phyloP scores from a whole-genome alignment of 2,888 invertebrate species.

The Brenthis ino region DNA sequence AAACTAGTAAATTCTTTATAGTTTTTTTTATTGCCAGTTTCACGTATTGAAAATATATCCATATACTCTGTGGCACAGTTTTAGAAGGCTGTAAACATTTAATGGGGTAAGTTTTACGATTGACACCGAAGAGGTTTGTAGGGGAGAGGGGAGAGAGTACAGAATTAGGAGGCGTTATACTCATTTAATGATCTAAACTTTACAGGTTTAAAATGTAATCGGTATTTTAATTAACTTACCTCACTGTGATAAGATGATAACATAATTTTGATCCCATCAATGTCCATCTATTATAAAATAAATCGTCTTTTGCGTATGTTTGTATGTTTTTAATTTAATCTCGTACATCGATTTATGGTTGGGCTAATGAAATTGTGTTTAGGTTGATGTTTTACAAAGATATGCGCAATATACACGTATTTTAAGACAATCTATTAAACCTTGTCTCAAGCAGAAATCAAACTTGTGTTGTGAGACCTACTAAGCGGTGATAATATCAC shows the following conservation, averaged over 20 bases:
- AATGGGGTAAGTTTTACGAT: slow-evolving; percentile 75
- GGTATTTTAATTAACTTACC: slow-evolving; percentile 23
- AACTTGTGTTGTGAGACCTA: no score
- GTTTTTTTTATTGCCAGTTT: slow-evolving; percentile 33
- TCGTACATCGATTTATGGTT: no score
- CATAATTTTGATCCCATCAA: background rate
- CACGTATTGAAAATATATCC: slow-evolving; percentile 39
- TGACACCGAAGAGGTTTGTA: slow-evolving; percentile 39
- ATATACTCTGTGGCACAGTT: slow-evolving; percentile 41
- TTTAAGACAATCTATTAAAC: no score
- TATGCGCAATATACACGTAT: no score
- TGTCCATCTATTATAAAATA: background rate
- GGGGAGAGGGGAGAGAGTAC: slow-evolving; percentile 27
- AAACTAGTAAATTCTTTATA: slow-evolving; percentile 31
- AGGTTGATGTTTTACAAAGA: no score
- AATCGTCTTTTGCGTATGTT: no score
- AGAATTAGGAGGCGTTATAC: slow-evolving; percentile 32
- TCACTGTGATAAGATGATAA: background rate
- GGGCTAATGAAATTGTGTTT: no score
- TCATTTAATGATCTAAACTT: slow-evolving; percentile 37
- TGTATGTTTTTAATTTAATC: no score
- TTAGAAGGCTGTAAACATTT: slow-evolving; percentile 70
- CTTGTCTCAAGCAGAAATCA: no score
- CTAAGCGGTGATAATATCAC: no score
- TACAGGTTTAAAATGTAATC: slow-evolving; percentile 33